Evolutionary conservation across 2,888 invertebrate species (phyloP).

Genomic region (Thera obeliscata): DNA sequence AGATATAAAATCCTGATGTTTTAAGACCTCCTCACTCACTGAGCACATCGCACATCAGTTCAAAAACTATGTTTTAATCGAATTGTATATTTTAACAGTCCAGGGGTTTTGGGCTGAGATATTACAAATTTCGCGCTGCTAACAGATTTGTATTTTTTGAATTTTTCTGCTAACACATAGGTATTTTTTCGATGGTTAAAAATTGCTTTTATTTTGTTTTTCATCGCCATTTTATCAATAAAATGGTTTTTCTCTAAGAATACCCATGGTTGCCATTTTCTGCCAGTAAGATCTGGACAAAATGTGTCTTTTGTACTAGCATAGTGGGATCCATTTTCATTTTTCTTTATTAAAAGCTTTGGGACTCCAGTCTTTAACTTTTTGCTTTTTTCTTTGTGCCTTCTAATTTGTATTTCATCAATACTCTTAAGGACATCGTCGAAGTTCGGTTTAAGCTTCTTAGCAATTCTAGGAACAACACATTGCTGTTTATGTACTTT

Average conservation of each 20-base stretch:
- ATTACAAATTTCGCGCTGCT: conserved; percentile 72
- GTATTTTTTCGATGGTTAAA: conserved; percentile 71
- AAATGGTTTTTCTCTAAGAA: conserved; percentile 75
- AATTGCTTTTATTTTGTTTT: conserved; percentile 70
- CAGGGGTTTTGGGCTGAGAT: conserved; percentile 67
- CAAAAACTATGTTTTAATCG: conserved; percentile 70
- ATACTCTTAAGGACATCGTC: conserved; percentile 82
- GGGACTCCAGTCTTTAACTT: conserved; percentile 70
- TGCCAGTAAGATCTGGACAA: conserved; percentile 78
- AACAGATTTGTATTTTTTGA: conserved; percentile 74
- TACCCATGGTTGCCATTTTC: conserved; percentile 83
- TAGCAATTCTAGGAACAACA: conserved; percentile 54
- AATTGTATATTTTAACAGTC: conserved; percentile 77
- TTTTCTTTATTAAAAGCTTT: conserved; percentile 81
- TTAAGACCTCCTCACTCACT: neutral
- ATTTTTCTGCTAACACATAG: conserved; percentile 72
- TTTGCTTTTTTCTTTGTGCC: conserved; percentile 71
- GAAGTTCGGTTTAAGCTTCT: conserved; percentile 78
- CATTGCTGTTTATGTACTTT: conserved; percentile 56
- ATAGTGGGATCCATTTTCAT: conserved; percentile 76
- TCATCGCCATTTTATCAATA: conserved; percentile 77
- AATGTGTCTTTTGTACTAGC: conserved; percentile 68
- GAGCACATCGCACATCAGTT: conserved; percentile 19
- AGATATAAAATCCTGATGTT: neutral
- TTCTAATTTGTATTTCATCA: conserved; percentile 77